Base-by-base conservation (phyloP, 2,113 vertebrate species). In the Nansenia antarctica region DNA sequence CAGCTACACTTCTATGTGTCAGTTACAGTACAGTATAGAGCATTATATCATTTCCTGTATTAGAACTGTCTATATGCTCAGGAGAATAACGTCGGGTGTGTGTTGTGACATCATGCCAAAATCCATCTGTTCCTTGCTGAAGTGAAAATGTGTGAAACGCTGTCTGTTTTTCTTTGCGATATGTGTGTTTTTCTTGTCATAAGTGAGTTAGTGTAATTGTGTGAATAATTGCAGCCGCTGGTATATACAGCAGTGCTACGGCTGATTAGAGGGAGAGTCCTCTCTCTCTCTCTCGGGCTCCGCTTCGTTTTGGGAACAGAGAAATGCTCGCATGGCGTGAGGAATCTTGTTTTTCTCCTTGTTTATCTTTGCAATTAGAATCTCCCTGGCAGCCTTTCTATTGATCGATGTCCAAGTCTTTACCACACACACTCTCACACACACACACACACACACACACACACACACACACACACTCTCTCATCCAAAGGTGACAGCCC, bases 131-230 rank as follows among this genome's bases (percentile, higher is more conserved):
- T 65, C 76, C 75, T 79, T 67, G n/a, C n/a, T 32, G 61, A 76
- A n/a, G 47, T 65, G 18, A 14, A 47, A 42, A 9, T 14, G 42
- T 66, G 62, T 53, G 26, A 61, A 60, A 42, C n/a, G n/a, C 49
- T 35, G 32, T 34, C 12, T 65, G 61, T 65, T 27, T 61, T 15
- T 42, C n/a, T 65, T n/a, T 61, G 49, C 29, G 12, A 35, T 59
- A 73, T 82, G 79, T 87, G 84, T 84, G 83, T 90, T 89, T 90
- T 88, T 85, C 86, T 87, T 88, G 88, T 90, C 86, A 87, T 74
- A 86, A 85, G 87, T 82, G 83, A 88, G 82, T 83, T 85, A 76
- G 85, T 86, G 85, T 90, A 89, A 90, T 88, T 85, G 82, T 91
- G 85, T 86, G 86, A 89, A 84, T 88, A 85, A 90, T 89, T 82